These are phyloP conservation scores for Apodemia duryi DNA, from an alignment of 2,888 invertebrate species.

Conservation along the genomic window DNA sequence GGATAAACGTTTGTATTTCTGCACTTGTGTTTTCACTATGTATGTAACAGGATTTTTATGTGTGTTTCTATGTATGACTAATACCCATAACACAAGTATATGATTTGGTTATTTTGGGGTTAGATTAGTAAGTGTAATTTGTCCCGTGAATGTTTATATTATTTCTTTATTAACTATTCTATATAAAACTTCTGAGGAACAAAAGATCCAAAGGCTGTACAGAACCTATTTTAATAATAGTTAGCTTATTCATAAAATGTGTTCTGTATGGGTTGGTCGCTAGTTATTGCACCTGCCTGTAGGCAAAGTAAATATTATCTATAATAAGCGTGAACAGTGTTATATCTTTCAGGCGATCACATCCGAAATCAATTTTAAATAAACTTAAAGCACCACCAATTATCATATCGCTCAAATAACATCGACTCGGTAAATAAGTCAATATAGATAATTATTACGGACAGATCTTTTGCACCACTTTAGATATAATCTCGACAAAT, in stretches of 20 bases:
- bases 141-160: too few species aligned
- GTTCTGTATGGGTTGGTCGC: neutral
- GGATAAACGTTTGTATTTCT: too few species aligned
- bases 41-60: too few species aligned
- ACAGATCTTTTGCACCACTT: neutral
- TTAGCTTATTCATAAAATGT: neutral
- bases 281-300: slow-evolving; percentile 20
- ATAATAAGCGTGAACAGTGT: slow-evolving; percentile 47
- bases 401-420: slow-evolving; percentile 4
- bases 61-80: too few species aligned
- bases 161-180: too few species aligned
- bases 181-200: too few species aligned
- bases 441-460: neutral
- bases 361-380: slow-evolving; percentile 77
- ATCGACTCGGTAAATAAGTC: neutral
- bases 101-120: too few species aligned
- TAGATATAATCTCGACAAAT: slow-evolving; percentile 10
- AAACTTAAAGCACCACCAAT: slow-evolving; percentile 72
- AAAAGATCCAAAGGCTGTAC: too few species aligned
- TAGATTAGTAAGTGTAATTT: too few species aligned
- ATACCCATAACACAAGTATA: too few species aligned
- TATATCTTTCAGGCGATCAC: slow-evolving; percentile 59
- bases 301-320: slow-evolving; percentile 38
- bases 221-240: too few species aligned
- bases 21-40: too few species aligned